These are phyloP conservation scores for Paramormyrops kingsleyae DNA, from an alignment of 2,113 vertebrate genomes.

Conservation along the genomic window DNA sequence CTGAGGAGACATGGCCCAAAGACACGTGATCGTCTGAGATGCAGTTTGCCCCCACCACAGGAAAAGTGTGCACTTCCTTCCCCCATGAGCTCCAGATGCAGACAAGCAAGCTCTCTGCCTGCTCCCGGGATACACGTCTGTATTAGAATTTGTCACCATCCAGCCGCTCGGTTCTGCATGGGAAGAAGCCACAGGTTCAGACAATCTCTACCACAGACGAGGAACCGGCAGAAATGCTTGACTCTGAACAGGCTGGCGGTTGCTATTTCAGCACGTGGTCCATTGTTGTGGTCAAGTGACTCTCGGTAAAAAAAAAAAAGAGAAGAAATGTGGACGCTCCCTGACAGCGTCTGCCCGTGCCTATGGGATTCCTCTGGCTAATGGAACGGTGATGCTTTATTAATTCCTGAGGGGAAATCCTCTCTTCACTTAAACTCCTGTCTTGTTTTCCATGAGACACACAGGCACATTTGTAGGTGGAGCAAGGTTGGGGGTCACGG, in stretches of 20 bases:
- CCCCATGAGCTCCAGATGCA: neutral
- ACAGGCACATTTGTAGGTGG: neutral
- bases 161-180: neutral
- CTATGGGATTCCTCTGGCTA: neutral
- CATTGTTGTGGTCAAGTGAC: neutral
- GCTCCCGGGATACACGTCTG: neutral
- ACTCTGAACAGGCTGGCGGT: neutral
- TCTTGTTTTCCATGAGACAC: neutral
- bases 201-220: neutral
- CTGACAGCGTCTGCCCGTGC: neutral
- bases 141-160: neutral
- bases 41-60: neutral
- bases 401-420: neutral
- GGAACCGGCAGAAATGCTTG: neutral
- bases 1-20: neutral
- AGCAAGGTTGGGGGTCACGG: neutral
- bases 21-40: neutral
- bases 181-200: neutral
- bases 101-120: neutral
- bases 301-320: neutral
- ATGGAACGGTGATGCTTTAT: neutral
- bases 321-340: neutral
- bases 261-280: neutral
- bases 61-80: neutral
- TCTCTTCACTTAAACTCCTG: neutral